Percentiles rank a stretch among this genome's conserved stretches.
Conservation (phyloP, 2,797 vertebrate species). For the Amazonetta brasiliensis region DNA sequence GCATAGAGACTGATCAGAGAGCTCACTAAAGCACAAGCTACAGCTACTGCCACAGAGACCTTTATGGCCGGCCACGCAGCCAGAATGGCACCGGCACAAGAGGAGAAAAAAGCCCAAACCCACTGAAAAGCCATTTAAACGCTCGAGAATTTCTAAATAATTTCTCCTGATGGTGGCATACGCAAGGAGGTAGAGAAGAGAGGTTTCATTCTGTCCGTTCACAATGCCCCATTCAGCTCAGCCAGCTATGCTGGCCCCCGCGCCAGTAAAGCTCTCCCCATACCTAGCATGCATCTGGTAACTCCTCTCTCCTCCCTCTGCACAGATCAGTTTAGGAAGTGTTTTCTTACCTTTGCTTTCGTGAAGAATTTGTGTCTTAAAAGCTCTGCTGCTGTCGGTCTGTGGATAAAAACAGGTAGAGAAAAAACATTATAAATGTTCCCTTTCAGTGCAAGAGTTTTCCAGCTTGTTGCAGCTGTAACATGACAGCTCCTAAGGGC, state of each 20-base stretch:
- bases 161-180: slow-evolving; percentile 9
- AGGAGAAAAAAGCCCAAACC: background rate
- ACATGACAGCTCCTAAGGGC: background rate
- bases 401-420: slow-evolving; percentile 77
- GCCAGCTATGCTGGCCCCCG: background rate
- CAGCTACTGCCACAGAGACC: background rate
- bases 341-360: slow-evolving; percentile 92
- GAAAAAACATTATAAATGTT: slow-evolving; percentile 33
- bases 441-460: slow-evolving; percentile 16
- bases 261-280: slow-evolving; percentile 16
- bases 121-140: background rate
- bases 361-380: slow-evolving; percentile 98
- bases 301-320: background rate
- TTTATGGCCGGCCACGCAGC: background rate
- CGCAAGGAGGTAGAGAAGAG: background rate
- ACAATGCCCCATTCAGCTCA: slow-evolving; percentile 32
- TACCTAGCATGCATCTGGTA: background rate
- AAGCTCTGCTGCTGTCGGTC: slow-evolving; percentile 94
- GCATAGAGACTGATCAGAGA: background rate
- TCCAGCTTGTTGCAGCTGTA: background rate
- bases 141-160: background rate
- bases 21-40: background rate
- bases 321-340: background rate
- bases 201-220: background rate
- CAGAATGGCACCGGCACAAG: slow-evolving; percentile 3